Percentiles rank a stretch among this genome's conserved stretches.
These are phyloP conservation scores for Nematostella vectensis DNA, from an alignment of 92 coral and sea anemone genomes.

Conservation along the genomic window DNA sequence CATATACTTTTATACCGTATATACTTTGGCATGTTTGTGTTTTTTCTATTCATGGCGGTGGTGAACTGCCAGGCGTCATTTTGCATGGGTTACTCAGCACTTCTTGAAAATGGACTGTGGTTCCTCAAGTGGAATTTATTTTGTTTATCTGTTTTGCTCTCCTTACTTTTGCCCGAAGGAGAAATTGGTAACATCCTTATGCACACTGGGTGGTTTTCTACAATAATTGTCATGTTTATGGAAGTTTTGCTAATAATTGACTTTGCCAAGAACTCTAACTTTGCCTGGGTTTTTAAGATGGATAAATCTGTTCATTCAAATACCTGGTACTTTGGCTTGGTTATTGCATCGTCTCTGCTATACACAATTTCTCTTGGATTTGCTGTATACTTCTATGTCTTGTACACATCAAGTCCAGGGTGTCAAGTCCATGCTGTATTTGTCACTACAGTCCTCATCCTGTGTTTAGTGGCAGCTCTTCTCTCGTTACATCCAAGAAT, in stretches of 20 bases:
- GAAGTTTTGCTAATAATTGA: slow-evolving; percentile 64
- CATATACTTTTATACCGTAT: slow-evolving; percentile 62
- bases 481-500: slow-evolving; percentile 63
- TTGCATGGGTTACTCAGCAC: slow-evolving; percentile 27
- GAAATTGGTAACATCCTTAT: slow-evolving; percentile 48
- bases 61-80: slow-evolving; percentile 68
- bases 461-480: slow-evolving; percentile 45
- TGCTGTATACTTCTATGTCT: slow-evolving; percentile 49
- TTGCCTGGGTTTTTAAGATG: slow-evolving; percentile 55
- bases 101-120: slow-evolving; percentile 82
- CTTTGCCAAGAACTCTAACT: slow-evolving; percentile 41
- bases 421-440: slow-evolving; percentile 53
- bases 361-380: slow-evolving; percentile 55
- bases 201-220: slow-evolving; percentile 72
- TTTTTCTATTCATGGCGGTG: slow-evolving; percentile 54
- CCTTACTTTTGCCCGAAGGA: slow-evolving; percentile 70
- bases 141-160: slow-evolving; percentile 39
- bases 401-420: slow-evolving; percentile 32
- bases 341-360: slow-evolving; percentile 42
- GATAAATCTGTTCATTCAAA: slow-evolving; percentile 44
- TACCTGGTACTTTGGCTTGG: slow-evolving; percentile 44
- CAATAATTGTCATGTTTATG: slow-evolving; percentile 47
- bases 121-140: slow-evolving; percentile 66
- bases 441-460: slow-evolving; percentile 28
- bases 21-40: slow-evolving; percentile 63